Evolutionary conservation across 2,797 vertebrate genomes (phyloP), one percentile per base, ranked within the genome.

Genomic region (Karalla daura): DNA sequence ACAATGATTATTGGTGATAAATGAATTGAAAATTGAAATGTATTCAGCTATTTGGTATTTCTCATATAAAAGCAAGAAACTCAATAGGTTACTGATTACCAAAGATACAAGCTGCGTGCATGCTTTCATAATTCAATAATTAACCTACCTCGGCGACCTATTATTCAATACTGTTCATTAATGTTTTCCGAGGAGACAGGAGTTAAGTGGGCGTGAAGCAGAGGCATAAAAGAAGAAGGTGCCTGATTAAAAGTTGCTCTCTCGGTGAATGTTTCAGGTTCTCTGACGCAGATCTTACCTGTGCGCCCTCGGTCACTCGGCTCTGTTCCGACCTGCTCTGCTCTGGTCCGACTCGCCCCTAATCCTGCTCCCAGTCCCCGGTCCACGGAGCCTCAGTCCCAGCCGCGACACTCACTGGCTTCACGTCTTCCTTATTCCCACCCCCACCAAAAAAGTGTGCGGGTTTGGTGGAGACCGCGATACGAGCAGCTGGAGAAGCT

Each of bases 211-310:
- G 33, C 50, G 30, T 15, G 5, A 18, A 18, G 17, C 8, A 10
- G 46, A 18, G 2, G 1, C 1, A 21, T 3, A 3, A 20, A 14
- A 15, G 1, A 11, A 54, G 36, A 41, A 37, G 12, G 17, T 15
- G 14, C 45, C 40, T 40, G 13, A 44, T 53, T n/a, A 15, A 32
- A 37, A 14, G 21, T 25, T 12, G 46, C 50, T 69, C 0, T 25
- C 9, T 33, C 15, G 25, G 0, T 20, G 39, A 20, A 5, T 6
- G 6, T 11, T 8, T 40, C 7, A 40, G 39, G 46, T 74, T 1
- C 23, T 46, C 6, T 8, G 43, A 10, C 36, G 44, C 24, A 40
- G 3, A 17, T 53, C 78, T 78, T 86, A 91, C 89, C 89, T 91
- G 85, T 61, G 78, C 85, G 65, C 74, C 59, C 46, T 63, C 71